Evolutionary conservation across 2,888 invertebrate species (phyloP).

Genomic region (Meiosimyza platycephala): DNA sequence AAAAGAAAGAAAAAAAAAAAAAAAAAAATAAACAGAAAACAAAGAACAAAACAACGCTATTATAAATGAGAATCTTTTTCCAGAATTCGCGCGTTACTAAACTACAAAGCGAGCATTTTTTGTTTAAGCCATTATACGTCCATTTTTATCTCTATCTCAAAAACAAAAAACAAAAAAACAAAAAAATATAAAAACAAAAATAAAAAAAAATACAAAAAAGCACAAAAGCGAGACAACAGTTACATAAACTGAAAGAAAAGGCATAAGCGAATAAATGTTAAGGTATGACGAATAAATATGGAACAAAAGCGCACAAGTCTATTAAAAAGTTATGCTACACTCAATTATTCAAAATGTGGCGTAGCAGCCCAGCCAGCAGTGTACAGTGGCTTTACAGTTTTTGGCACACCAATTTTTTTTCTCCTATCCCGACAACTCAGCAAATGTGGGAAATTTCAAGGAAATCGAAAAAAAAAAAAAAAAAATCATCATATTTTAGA

Average conservation of each 20-base stretch:
- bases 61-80: constrained; percentile 24
- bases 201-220: too few species aligned
- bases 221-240: too few species aligned
- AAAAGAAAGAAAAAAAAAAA: too few species aligned
- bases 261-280: background rate
- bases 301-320: constrained; percentile 19
- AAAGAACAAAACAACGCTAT: constrained; percentile 9
- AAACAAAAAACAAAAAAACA: too few species aligned
- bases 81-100: constrained; percentile 16
- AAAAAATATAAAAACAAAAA: too few species aligned
- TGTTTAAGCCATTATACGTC: constrained; percentile 18
- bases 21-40: too few species aligned
- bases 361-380: too few species aligned
- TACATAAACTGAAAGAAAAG: background rate
- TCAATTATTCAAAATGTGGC: constrained; percentile 23
- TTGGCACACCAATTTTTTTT: too few species aligned
- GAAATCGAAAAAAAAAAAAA: too few species aligned
- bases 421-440: too few species aligned
- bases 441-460: too few species aligned
- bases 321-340: constrained; percentile 25
- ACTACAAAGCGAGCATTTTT: constrained; percentile 19
- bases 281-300: background rate
- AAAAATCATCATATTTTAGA: background rate
- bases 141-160: background rate
- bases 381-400: too few species aligned